Base-by-base conservation (phyloP, 1,140 invertebrate genomes). In the Phortica variegata region DNA sequence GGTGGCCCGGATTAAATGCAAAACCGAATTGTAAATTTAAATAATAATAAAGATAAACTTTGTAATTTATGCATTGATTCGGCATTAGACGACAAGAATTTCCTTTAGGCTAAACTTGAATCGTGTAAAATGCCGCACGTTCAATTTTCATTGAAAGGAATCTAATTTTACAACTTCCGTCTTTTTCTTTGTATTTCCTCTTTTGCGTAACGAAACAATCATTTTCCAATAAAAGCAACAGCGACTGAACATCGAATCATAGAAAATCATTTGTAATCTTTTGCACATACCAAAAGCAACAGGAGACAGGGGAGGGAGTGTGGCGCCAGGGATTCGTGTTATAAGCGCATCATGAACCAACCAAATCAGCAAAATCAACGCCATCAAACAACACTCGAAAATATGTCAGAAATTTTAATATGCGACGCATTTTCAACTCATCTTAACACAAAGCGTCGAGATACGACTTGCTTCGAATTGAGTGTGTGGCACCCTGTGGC, bases 31-130 rank as follows among this genome's bases (percentile, higher is more conserved):
- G 5, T 6, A 26, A 26, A 68, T 68, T 68, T 68, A 60, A 68
- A 68, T 68, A 68, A 68, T 65, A 68, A 68, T 69, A 68, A 68
- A 68, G 63, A 69, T 68, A 57, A 58, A 57, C 54, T 47, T 63
- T 59, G 43, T 68, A 68, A 68, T 68, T 68, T 68, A 68, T 68
- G 63, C 63, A 68, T 68, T 68, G 63, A 68, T 63, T 68, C 54
- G 36, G 19, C 13, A 19, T 16, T 13, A 21, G 26, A 16, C 18
- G 31, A 13, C 21, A 40, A 38, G 12, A 33, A 39, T 47, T 41
- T n/a, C n/a, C n/a, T n/a, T n/a, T n/a, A n/a, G n/a, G n/a, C n/a
- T n/a, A n/a, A n/a, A n/a, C n/a, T n/a, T n/a, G n/a, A n/a, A n/a
- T n/a, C n/a, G n/a, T n/a, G n/a, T n/a, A n/a, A n/a, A n/a, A n/a